These are phyloP conservation scores for Cantharis flavilabris DNA, from an alignment of 2,888 invertebrate species.

Conservation along the genomic window DNA sequence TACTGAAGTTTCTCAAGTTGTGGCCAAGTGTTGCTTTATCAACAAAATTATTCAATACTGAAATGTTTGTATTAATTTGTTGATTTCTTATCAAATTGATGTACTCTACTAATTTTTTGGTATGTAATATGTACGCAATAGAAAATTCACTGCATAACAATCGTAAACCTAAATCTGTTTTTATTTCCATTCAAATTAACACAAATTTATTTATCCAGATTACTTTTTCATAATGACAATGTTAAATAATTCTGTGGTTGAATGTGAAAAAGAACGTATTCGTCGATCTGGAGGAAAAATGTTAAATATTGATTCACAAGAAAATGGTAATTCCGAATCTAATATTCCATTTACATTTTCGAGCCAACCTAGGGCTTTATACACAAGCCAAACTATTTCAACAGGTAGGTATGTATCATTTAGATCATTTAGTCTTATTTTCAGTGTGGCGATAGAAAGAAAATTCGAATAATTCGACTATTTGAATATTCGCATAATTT, in stretches of 20 bases:
- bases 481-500: too few species aligned
- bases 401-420: background rate
- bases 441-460: too few species aligned
- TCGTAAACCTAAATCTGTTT: background rate
- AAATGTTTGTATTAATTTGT: background rate
- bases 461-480: too few species aligned
- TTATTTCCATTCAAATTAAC: background rate
- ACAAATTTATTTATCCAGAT: background rate
- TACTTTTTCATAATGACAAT: background rate
- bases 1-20: background rate
- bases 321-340: background rate
- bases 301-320: background rate
- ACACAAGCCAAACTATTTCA: background rate
- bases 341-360: background rate
- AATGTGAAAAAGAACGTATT: background rate
- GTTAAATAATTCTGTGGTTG: background rate
- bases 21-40: background rate
- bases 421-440: background rate
- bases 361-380: background rate
- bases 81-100: background rate
- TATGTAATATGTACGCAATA: background rate
- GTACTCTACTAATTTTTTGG: background rate
- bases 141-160: background rate
- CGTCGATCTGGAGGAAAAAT: background rate
- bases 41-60: background rate